These are phyloP conservation scores for Myrmophylax atrothorax DNA, from an alignment of 2,113 vertebrate species.

Conservation along the genomic window DNA sequence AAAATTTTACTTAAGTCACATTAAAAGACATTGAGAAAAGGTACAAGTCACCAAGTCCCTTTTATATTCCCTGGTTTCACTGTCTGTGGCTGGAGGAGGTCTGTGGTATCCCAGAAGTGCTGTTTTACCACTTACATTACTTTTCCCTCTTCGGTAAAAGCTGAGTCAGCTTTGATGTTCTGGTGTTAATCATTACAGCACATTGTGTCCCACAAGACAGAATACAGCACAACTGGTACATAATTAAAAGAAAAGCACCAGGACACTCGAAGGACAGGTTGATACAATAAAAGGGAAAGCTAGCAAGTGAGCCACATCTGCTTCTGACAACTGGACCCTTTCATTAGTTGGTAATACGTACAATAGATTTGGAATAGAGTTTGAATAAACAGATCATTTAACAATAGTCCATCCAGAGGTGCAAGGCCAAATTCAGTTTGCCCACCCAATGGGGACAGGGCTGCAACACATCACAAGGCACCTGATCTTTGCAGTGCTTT, in stretches of 20 bases:
- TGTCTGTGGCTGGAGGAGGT: background rate
- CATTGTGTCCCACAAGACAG: background rate
- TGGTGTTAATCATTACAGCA: conserved; percentile 38
- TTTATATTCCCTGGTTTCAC: background rate
- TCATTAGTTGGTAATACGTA: background rate
- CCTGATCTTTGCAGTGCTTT: background rate
- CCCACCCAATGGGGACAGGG: background rate
- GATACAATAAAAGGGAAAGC: background rate
- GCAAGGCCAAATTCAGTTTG: background rate
- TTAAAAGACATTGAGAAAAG: background rate
- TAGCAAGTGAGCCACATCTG: background rate
- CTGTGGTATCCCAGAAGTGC: background rate
- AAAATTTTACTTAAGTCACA: background rate
- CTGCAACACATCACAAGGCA: background rate
- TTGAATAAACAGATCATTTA: background rate
- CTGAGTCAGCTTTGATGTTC: conserved; percentile 39
- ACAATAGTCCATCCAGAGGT: background rate
- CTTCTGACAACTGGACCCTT: background rate
- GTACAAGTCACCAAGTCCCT: background rate
- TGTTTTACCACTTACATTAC: background rate
- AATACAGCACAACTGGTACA: background rate
- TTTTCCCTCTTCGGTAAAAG: background rate
- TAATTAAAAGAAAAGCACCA: conserved; percentile 22
- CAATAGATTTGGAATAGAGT: background rate
- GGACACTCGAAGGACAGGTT: conserved; percentile 11